Percentiles rank a stretch among this genome's conserved stretches.
phyloP scores from a whole-genome alignment of 2,888 invertebrate genomes.

The Tenthredo scrophulariae region DNA sequence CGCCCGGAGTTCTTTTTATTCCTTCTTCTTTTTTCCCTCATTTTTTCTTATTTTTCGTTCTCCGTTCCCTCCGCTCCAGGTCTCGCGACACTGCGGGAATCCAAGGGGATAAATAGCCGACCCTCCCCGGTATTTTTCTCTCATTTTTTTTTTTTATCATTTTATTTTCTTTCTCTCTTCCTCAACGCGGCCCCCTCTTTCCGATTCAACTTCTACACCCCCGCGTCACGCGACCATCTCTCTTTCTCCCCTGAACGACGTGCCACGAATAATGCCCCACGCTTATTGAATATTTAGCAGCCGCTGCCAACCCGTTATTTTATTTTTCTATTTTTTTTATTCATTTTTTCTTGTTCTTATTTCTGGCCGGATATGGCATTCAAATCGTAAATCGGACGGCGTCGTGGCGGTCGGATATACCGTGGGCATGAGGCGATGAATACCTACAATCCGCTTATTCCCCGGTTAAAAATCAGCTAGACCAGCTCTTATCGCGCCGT shows the following conservation, averaged over 20 bases:
- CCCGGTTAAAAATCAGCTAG: neutral
- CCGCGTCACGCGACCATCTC: slow-evolving; percentile 56
- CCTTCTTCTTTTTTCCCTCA: slow-evolving; percentile 31
- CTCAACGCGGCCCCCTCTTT: slow-evolving; percentile 4
- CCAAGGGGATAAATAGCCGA: slow-evolving; percentile 68
- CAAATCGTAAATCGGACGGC: slow-evolving; percentile 63
- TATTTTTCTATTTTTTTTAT: slow-evolving; percentile 56
- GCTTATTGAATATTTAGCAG: slow-evolving; percentile 78
- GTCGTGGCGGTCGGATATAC: slow-evolving; percentile 27
- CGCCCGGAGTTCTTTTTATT: slow-evolving; percentile 54
- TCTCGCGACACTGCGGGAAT: slow-evolving; percentile 59
- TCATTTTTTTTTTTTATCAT: slow-evolving; percentile 34
- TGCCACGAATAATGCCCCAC: slow-evolving; percentile 74
- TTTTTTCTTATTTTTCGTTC: slow-evolving; percentile 49
- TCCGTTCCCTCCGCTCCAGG: slow-evolving; percentile 54
- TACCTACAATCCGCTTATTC: neutral
- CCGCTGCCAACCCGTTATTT: slow-evolving; percentile 60
- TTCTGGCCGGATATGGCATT: slow-evolving; percentile 65
- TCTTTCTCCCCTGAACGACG: slow-evolving; percentile 64
- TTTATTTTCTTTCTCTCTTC: slow-evolving; percentile 45
- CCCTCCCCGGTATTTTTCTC: slow-evolving; percentile 51
- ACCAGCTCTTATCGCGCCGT: neutral
- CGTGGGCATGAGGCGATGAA: slow-evolving; percentile 4
- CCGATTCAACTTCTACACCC: slow-evolving; percentile 45
- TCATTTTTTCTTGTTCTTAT: slow-evolving; percentile 49